Evolutionary conservation across 2,888 invertebrate genomes (phyloP).

Genomic region (Drosophila bunnanda): DNA sequence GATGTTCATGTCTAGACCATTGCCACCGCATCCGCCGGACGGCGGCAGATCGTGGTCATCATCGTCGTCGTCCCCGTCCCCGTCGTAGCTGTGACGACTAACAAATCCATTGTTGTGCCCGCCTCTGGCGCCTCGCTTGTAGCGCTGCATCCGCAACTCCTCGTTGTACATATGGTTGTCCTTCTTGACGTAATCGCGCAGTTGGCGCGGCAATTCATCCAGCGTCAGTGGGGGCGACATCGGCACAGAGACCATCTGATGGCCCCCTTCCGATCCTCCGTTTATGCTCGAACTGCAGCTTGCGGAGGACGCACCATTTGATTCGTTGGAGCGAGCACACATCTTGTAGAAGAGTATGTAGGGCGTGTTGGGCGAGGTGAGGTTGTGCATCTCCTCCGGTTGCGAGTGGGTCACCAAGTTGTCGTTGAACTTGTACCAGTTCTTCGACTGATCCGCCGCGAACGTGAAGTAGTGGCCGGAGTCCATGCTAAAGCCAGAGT

Average conservation of each 20-base stretch:
- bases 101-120: conserved; percentile 39
- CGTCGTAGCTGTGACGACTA: conserved; percentile 61
- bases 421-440: conserved; percentile 94
- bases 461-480: conserved; percentile 95
- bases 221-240: conserved; percentile 74
- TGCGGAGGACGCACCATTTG: conserved; percentile 49
- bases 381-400: conserved; percentile 87
- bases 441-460: conserved; percentile 87
- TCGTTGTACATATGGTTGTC: conserved; percentile 82
- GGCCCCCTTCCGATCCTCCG: conserved; percentile 27
- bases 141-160: conserved; percentile 77
- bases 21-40: conserved; percentile 82
- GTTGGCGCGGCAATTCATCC: conserved; percentile 82
- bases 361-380: conserved; percentile 91
- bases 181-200: conserved; percentile 82
- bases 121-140: conserved; percentile 61
- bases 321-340: conserved; percentile 79
- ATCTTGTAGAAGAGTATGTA: conserved; percentile 92
- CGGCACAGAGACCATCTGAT: conserved; percentile 79
- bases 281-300: conserved; percentile 18
- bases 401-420: conserved; percentile 88
- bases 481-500: conserved; percentile 92
- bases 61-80: conserved; percentile 76
- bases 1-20: conserved; percentile 80
- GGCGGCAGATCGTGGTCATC: conserved; percentile 83